Evolutionary conservation across 2,113 vertebrate genomes (phyloP).

Genomic region (Numenius arquata): DNA sequence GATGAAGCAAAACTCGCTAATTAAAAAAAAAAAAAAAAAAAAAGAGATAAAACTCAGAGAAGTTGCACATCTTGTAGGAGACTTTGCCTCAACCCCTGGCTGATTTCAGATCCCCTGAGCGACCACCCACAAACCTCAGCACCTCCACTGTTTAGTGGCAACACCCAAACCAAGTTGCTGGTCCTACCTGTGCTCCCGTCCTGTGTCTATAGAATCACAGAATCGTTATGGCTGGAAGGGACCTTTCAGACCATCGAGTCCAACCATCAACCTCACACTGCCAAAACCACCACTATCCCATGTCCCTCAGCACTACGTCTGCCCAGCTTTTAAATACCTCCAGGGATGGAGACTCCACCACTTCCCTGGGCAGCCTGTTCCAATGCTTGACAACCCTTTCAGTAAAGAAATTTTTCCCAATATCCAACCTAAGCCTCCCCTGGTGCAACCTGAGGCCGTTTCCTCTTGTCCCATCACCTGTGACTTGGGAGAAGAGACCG

Average conservation of each 20-base stretch:
- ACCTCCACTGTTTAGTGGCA: too few relatives aligned
- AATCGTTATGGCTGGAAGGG: background rate
- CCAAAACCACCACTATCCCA: background rate
- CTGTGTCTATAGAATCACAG: background rate
- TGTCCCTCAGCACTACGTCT: background rate
- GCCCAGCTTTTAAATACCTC: background rate
- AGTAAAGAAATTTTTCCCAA: background rate
- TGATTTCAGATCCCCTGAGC: background rate
- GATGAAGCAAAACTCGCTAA: background rate
- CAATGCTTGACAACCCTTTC: background rate
- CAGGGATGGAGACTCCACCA: background rate
- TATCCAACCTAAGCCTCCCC: background rate
- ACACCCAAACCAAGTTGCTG: rapidly evolving
- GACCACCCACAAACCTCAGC: background rate
- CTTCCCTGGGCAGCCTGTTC: background rate
- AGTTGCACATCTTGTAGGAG: background rate
- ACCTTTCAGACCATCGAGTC: background rate
- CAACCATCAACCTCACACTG: background rate
- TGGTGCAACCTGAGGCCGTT: background rate
- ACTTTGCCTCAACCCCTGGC: background rate
- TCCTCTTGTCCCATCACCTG: background rate
- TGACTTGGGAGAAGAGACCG: background rate
- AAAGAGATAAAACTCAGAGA: background rate
- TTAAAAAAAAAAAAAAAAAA: background rate
- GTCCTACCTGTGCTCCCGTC: background rate